Evolutionary conservation across 2,888 invertebrate species (phyloP).

Genomic region (Drosophila leonis): DNA sequence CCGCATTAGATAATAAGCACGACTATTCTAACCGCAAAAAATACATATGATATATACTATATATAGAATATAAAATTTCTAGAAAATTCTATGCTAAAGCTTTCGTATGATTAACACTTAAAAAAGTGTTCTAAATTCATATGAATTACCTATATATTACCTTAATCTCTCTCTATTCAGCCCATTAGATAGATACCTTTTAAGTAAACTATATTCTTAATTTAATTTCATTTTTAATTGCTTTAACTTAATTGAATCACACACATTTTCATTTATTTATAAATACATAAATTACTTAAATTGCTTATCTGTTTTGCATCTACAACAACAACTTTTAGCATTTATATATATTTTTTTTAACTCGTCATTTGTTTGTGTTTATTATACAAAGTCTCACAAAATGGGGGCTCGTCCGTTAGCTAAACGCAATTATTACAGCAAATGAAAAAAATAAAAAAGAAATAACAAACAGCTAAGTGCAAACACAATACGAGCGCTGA

Average conservation of each 20-base stretch:
- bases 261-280: not conserved
- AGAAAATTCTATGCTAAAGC: not conserved
- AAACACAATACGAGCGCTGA: slow-evolving; percentile 5
- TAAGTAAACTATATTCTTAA: not conserved
- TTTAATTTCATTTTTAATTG: not conserved
- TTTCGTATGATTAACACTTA: not conserved
- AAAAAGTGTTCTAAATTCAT: not conserved
- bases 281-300: slow-evolving; percentile 1
- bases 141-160: not conserved
- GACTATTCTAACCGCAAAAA: not conserved
- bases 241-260: not conserved
- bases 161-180: not conserved
- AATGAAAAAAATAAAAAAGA: not conserved
- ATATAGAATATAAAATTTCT: not conserved
- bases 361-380: slow-evolving; percentile 25
- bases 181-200: not conserved
- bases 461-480: not conserved
- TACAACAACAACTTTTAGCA: not conserved
- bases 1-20: not conserved
- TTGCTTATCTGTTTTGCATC: slow-evolving; percentile 2
- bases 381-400: slow-evolving; percentile 17
- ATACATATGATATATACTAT: not conserved
- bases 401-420: slow-evolving; percentile 43
- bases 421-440: slow-evolving; percentile 33
- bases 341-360: slow-evolving; percentile 10